Percentiles rank a stretch among this genome's conserved stretches.
Conservation (phyloP, 2,113 vertebrate species). For the Serinus canaria region DNA sequence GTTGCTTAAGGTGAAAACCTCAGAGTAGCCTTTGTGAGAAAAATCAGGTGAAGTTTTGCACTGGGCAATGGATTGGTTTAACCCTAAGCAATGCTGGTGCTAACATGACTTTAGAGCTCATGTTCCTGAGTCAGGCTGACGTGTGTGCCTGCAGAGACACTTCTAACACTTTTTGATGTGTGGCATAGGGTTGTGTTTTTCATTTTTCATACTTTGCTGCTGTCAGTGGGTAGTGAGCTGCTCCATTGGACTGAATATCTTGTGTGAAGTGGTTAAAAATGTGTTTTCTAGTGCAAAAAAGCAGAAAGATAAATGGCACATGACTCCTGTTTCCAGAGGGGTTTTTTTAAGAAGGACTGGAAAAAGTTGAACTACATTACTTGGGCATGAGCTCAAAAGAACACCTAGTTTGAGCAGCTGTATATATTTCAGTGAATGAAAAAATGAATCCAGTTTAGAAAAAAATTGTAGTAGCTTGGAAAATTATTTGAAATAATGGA, state of each 20-base stretch:
- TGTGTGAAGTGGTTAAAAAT: background rate
- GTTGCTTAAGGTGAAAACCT: background rate
- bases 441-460: background rate
- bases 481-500: background rate
- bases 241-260: background rate
- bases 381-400: background rate
- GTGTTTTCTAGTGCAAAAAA: background rate
- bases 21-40: background rate
- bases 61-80: background rate
- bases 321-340: background rate
- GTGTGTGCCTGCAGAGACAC: background rate
- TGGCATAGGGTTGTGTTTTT: background rate
- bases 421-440: background rate
- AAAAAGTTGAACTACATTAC: background rate
- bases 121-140: background rate
- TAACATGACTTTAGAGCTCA: background rate
- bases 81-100: background rate
- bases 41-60: background rate
- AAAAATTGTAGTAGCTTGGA: background rate
- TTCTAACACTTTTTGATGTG: accelerated
- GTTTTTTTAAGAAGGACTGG: background rate
- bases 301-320: background rate
- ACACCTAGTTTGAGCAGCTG: background rate
- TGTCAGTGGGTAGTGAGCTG: background rate
- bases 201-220: background rate